These are phyloP conservation scores for Anthopleura xanthogrammica DNA, from an alignment of 92 coral and sea anemone genomes.

Conservation along the genomic window DNA sequence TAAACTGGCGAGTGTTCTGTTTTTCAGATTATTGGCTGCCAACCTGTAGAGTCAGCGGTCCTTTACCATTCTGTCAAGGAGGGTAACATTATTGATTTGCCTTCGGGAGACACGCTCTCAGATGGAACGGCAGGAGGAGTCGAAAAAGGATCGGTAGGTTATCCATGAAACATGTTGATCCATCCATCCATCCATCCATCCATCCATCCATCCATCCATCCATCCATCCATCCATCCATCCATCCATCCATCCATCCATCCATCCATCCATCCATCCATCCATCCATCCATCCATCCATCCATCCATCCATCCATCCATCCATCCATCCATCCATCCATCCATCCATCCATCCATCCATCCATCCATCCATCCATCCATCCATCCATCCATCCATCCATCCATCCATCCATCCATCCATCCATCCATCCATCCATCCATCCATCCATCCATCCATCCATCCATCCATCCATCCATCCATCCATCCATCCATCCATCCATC, in stretches of 20 bases:
- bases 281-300: too few relatives aligned
- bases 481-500: too few relatives aligned
- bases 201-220: not conserved
- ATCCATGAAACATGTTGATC: not conserved
- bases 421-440: not conserved
- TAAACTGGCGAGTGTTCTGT: not conserved
- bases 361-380: too few relatives aligned
- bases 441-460: too few relatives aligned
- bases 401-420: not conserved
- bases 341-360: too few relatives aligned
- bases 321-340: too few relatives aligned
- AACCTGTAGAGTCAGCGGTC: slow-evolving; percentile 73
- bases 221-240: not conserved
- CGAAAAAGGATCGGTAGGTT: slow-evolving; percentile 63
- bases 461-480: too few relatives aligned
- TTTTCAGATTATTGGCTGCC: slow-evolving; percentile 86
- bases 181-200: too few relatives aligned
- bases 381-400: not conserved
- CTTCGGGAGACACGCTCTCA: slow-evolving; percentile 73
- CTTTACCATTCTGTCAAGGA: slow-evolving; percentile 79
- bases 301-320: too few relatives aligned
- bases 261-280: too few relatives aligned
- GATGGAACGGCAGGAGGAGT: slow-evolving; percentile 90
- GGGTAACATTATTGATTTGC: slow-evolving; percentile 68
- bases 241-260: not conserved